Evolutionary conservation across 1,140 invertebrate genomes (phyloP), one percentile per base, ranked within the genome.

Genomic region (Micrasema minimum): DNA sequence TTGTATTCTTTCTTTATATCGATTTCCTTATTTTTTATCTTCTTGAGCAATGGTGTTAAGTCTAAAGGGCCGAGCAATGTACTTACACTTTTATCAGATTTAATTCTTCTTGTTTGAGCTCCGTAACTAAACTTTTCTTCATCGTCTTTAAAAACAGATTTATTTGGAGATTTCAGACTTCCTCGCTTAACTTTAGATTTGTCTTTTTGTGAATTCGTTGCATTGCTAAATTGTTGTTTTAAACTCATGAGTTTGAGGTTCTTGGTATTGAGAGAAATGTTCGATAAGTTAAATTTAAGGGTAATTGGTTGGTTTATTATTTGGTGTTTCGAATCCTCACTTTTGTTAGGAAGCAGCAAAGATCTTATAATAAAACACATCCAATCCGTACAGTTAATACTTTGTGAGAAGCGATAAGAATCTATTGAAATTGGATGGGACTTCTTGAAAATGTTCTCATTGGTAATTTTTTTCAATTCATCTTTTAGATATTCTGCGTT

Each of bases 61-160:
- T 74, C 72, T 11, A 74, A 14, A 2, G 72, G 72, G 16, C 68
- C 55, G 12, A 74, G 57, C 5, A 74, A 51, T 11, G 72, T 74
- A 65, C 72, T 74, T 0, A 74, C 26, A 26, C 72, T 50, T 45
- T 74, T 70, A 16, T 66, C 68, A 10, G 69, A 45, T 16, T 71
- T 57, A 16, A 53, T 50, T 48, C 53, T 31, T 18, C 55, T 35
- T 11, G 10, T 22, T 48, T 35, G 55, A 20, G 7, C 37, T 7
- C 41, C 55, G 53, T 48, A 69, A 45, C 31, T 69, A 11, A 69
- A 59, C 1, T 46, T 46, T 26, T 9, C 23, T 37, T 59, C 41
- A 48, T 61, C 43, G 12, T 31, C 26, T 20, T 35, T 31, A 14
- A 35, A 31, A 37, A 31, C 12, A 5, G 14, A 18, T 35, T 18